phyloP scores from a whole-genome alignment of 37 sponge, comb jelly and placozoan species.

The Axinella damicornis region DNA sequence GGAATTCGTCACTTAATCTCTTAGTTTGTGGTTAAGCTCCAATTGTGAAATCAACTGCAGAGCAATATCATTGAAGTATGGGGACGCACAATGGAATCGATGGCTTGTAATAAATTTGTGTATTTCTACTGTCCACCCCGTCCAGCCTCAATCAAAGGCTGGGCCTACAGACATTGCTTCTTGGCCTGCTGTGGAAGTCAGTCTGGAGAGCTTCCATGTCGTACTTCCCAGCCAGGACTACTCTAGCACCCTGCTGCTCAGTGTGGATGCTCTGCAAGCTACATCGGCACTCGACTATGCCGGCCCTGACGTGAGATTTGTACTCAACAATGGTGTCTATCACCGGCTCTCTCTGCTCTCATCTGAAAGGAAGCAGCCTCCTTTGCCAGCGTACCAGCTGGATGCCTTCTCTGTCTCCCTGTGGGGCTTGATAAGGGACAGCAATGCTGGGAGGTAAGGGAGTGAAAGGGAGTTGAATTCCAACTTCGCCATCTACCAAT shows the following conservation, averaged over 20 bases:
- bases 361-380: slow-evolving; percentile 52
- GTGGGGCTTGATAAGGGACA: slow-evolving; percentile 30
- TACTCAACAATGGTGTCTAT: slow-evolving; percentile 39
- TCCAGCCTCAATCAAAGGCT: no score
- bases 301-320: slow-evolving; percentile 36
- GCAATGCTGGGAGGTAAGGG: no score
- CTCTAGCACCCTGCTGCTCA: slow-evolving; percentile 32
- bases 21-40: no score
- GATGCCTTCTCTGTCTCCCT: slow-evolving; percentile 36
- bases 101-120: no score
- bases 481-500: neutral
- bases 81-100: no score
- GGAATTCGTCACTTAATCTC: no score
- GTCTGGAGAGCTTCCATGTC: slow-evolving; percentile 47
- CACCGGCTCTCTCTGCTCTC: slow-evolving; percentile 34
- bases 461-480: no score
- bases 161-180: neutral
- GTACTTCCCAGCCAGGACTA: slow-evolving; percentile 34
- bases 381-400: slow-evolving; percentile 77
- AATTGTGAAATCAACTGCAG: no score
- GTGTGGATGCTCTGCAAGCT: slow-evolving; percentile 13
- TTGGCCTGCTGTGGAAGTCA: slow-evolving; percentile 61
- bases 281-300: slow-evolving; percentile 61
- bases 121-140: no score
- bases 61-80: no score